Conservation (phyloP, 2,888 invertebrate genomes). For the Salticus scenicus region DNA sequence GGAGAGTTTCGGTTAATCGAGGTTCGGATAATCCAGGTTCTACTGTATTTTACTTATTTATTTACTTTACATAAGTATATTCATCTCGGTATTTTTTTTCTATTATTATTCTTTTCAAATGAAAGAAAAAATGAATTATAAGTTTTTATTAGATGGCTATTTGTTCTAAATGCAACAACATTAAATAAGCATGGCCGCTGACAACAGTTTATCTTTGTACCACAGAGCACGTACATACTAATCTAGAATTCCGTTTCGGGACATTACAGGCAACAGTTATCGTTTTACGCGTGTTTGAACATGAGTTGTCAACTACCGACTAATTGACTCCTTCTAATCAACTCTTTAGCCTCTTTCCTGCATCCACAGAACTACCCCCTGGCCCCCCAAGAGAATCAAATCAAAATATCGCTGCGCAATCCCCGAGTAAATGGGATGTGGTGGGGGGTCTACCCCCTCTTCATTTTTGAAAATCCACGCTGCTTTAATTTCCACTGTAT, state of each 20-base stretch:
- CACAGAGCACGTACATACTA: no score
- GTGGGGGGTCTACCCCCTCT: slow-evolving; percentile 11
- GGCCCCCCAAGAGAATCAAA: neutral
- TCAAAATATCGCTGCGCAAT: neutral
- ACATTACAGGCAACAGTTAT: slow-evolving; percentile 28
- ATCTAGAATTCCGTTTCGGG: neutral
- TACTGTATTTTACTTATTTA: no score
- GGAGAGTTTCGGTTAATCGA: no score
- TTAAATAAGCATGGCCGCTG: no score
- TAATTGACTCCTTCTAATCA: slow-evolving; percentile 63
- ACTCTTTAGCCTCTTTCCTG: slow-evolving; percentile 34
- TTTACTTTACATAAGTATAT: no score
- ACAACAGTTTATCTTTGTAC: no score
- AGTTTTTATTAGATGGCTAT: no score
- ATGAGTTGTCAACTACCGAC: slow-evolving; percentile 28
- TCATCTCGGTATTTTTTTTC: no score
- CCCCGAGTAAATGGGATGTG: slow-evolving; percentile 1
- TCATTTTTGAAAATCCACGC: slow-evolving; percentile 31
- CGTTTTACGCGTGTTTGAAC: slow-evolving; percentile 28
- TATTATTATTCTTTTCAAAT: no score
- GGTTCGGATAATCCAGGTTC: no score
- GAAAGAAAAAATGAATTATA: no score
- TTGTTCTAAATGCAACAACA: no score
- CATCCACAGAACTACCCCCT: neutral
- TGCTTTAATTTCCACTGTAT: slow-evolving; percentile 63